These are phyloP conservation scores for Busseola fusca DNA, from an alignment of 2,888 invertebrate species.

Conservation along the genomic window DNA sequence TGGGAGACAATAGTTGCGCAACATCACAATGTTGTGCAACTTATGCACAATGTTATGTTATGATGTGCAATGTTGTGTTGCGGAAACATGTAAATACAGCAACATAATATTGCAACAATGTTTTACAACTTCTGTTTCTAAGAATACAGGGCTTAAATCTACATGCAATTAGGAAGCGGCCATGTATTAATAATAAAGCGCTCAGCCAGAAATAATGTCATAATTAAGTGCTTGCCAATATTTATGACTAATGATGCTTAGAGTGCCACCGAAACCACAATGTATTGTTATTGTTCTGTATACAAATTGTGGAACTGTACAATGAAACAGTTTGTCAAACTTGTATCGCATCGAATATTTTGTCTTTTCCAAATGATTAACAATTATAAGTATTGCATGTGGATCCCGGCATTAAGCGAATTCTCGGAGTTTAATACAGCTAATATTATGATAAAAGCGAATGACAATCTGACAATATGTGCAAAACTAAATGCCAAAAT, in stretches of 20 bases:
- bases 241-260: slow-evolving; percentile 26
- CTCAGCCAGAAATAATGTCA: slow-evolving; percentile 35
- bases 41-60: no score
- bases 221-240: slow-evolving; percentile 42
- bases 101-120: slow-evolving; percentile 1
- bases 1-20: not conserved
- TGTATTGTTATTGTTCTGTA: slow-evolving; percentile 37
- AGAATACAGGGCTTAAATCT: not conserved
- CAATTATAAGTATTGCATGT: not conserved
- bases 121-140: slow-evolving; percentile 3
- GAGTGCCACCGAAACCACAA: slow-evolving; percentile 41
- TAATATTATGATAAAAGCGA: not conserved
- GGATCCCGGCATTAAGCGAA: not conserved
- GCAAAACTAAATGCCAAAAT: slow-evolving; percentile 23
- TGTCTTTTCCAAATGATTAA: not conserved
- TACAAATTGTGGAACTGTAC: slow-evolving; percentile 21
- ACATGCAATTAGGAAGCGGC: slow-evolving; percentile 45
- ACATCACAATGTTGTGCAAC: no score
- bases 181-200: slow-evolving; percentile 53
- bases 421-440: not conserved
- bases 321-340: not conserved
- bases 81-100: not conserved
- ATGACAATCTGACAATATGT: not conserved
- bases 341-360: not conserved
- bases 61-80: no score